phyloP scores from a whole-genome alignment of 2,797 vertebrate genomes.

The Hipposideros larvatus region DNA sequence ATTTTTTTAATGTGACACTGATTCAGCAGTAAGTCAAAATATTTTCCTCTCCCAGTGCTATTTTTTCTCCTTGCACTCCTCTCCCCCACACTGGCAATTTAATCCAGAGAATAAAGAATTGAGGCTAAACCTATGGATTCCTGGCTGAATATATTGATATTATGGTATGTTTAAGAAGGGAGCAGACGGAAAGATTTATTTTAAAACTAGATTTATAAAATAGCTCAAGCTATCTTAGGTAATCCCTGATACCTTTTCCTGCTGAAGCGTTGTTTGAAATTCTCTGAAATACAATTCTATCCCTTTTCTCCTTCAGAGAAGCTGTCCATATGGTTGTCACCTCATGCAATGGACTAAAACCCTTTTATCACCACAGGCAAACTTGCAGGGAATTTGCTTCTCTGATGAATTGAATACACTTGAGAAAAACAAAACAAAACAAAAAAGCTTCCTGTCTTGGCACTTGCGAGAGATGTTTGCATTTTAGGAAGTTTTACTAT shows the following conservation, averaged over 20 bases:
- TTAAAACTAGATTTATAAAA: background rate
- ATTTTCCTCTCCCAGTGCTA: background rate
- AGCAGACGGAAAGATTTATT: background rate
- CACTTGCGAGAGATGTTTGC: conserved; percentile 48
- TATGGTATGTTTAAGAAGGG: background rate
- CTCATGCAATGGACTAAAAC: background rate
- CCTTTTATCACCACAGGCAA: conserved; percentile 75
- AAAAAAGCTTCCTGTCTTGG: conserved; percentile 43
- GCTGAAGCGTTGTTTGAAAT: conserved; percentile 33
- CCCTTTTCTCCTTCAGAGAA: background rate
- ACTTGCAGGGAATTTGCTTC: conserved; percentile 2
- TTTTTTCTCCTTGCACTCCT: background rate
- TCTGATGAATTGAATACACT: conserved; percentile 46
- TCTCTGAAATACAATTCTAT: conserved; percentile 34
- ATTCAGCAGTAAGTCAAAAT: background rate
- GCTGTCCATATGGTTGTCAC: conserved; percentile 55
- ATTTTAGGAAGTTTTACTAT: conserved; percentile 76
- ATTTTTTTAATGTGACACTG: background rate
- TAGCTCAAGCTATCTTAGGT: background rate
- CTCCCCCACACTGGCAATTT: background rate
- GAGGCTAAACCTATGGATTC: background rate
- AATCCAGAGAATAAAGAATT: background rate
- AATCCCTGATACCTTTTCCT: background rate
- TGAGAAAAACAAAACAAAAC: conserved; percentile 30
- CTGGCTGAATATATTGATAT: background rate